Evolutionary conservation across 2,113 vertebrate species (phyloP).

Genomic region (Raphicerus campestris): DNA sequence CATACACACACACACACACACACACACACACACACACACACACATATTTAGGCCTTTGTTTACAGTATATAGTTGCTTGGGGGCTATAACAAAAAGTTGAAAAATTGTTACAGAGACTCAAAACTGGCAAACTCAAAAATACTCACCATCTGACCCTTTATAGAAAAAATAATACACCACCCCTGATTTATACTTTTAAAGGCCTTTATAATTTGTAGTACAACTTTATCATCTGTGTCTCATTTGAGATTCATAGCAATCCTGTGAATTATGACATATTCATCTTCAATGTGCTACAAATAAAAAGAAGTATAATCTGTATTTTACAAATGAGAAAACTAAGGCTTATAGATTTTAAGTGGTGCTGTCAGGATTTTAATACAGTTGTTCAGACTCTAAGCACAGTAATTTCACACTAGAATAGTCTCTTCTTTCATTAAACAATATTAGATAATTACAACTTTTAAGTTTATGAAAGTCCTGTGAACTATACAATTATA

Average conservation of each 20-base stretch:
- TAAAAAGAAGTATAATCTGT: neutral
- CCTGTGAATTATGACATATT: neutral
- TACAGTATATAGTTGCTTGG: neutral
- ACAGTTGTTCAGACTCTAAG: neutral
- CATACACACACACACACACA: neutral
- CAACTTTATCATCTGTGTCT: neutral
- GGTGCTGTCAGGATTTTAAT: neutral
- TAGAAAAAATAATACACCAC: neutral
- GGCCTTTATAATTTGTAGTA: neutral
- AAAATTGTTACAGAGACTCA: neutral
- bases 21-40: neutral
- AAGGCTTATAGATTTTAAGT: neutral
- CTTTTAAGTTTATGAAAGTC: neutral
- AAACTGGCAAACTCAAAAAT: neutral
- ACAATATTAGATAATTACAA: neutral
- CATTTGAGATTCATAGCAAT: neutral
- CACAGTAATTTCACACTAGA: neutral
- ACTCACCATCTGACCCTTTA: neutral
- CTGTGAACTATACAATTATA: neutral
- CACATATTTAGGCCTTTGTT: neutral
- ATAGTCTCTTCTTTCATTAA: neutral
- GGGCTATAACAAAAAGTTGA: neutral
- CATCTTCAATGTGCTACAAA: neutral
- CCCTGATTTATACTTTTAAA: neutral
- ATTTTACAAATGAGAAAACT: neutral